phyloP scores from a whole-genome alignment of 1,140 invertebrate species.

The Drosophila micromelanica region DNA sequence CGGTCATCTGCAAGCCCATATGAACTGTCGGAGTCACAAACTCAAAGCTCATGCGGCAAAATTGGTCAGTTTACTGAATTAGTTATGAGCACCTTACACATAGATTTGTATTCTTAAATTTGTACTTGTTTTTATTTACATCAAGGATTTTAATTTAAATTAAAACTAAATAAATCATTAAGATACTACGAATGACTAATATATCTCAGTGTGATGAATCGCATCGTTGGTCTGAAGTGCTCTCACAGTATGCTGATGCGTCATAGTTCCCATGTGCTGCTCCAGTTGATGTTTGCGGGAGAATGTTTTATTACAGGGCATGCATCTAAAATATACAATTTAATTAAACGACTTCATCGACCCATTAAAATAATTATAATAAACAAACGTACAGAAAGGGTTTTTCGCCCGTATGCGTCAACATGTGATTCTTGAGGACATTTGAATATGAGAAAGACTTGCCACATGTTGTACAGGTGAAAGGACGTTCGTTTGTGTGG shows the following conservation, averaged over 20 bases:
- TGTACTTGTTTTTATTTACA: constrained; percentile 70
- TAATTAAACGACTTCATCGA: background rate
- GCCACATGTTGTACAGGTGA: constrained; percentile 88
- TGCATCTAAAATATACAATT: constrained; percentile 53
- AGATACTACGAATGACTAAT: constrained; percentile 49
- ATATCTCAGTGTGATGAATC: constrained; percentile 46
- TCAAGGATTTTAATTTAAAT: constrained; percentile 22
- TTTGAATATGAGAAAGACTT: constrained; percentile 90
- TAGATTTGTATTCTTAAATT: constrained; percentile 26
- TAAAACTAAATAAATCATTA: constrained; percentile 37
- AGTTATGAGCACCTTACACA: background rate
- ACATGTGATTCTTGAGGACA: constrained; percentile 87
- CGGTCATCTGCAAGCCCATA: background rate
- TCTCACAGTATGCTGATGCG: constrained; percentile 77
- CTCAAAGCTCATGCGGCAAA: background rate
- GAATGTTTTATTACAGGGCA: constrained; percentile 82
- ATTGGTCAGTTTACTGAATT: background rate
- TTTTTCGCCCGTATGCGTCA: constrained; percentile 83
- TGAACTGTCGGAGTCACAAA: background rate
- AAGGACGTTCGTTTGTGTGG: constrained; percentile 91
- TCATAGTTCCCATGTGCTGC: constrained; percentile 78
- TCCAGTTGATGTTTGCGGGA: constrained; percentile 81
- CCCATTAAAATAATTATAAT: background rate
- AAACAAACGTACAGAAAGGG: constrained; percentile 72
- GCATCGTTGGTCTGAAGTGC: constrained; percentile 49